Evolutionary conservation across 2,888 invertebrate species (phyloP), one percentile per base, ranked within the genome.

Genomic region (Corbicula japonica): DNA sequence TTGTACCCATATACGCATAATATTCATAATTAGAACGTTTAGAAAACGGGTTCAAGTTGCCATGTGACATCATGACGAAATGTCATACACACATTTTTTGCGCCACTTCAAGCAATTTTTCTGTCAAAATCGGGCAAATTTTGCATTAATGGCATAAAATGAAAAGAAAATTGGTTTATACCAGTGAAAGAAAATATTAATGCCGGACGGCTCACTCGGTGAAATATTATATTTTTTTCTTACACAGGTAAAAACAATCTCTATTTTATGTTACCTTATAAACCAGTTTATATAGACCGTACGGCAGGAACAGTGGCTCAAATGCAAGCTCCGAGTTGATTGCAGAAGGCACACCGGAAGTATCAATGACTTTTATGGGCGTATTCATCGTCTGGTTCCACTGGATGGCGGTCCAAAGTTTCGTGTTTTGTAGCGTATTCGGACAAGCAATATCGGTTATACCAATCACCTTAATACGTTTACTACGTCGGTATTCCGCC

Each of bases 251-350:
- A 26, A 21, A 10, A 10, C 10, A 26, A 30, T 8, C 23, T 10
- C 2, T 54, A 56, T 30, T 6, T 10, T 21, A 34, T 56, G 34
- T 44, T 68, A 94, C 90, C 4, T 73, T 89, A 81, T 91, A 93
- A 4, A 76, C 80, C 34, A 92, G 76, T 60, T 87, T 88, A 87
- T 93, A 94, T n/a, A 92, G 73, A 4, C 93, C 93, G 50, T 89
- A 88, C 3, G 81, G 77, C 2, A 94, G 83, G 15, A 86, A 90
- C 18, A 85, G 84, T 1, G 89, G 84, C 2, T 88, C 88, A 0
- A 94, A 35, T 12, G 82, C 81, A 23, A 92, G 79, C 60, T 88
- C 87, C 8, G 83, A 58, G 15, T 83, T 77, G 2, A 12, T 87
- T 71, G 35, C 68, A 73, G 73, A 74, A 18, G 8, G 60, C 32